These are phyloP conservation scores for Drosophila percnosoma DNA, from an alignment of 2,888 invertebrate species.

Conservation along the genomic window DNA sequence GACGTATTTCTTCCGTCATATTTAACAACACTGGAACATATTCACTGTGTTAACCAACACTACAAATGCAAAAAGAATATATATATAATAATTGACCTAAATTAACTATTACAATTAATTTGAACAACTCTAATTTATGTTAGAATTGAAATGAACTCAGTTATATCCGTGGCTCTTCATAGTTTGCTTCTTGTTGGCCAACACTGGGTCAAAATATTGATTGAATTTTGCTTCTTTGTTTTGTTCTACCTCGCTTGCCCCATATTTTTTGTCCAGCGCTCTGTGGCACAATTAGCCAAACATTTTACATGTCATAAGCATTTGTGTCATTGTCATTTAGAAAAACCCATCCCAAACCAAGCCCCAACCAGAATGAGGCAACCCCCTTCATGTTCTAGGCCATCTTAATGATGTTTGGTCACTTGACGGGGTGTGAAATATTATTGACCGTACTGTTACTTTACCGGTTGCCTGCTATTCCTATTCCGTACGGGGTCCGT, in stretches of 20 bases:
- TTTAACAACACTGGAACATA: neutral
- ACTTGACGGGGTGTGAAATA: constrained; percentile 54
- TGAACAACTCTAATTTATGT: neutral
- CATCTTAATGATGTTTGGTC: constrained; percentile 65
- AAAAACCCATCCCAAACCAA: constrained; percentile 5
- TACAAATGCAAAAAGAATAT: neutral
- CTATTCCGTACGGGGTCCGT: constrained; percentile 1
- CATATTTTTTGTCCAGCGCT: constrained; percentile 4
- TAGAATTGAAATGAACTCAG: constrained; percentile 5
- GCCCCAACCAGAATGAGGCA: constrained; percentile 2
- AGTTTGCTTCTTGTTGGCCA: constrained; percentile 8
- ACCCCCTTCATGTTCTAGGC: constrained; percentile 14
- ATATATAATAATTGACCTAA: neutral
- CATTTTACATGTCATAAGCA: constrained; percentile 65
- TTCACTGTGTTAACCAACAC: neutral
- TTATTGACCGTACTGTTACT: constrained; percentile 50
- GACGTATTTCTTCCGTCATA: neutral
- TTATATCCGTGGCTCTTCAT: neutral
- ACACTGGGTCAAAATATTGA: constrained; percentile 41
- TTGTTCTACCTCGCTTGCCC: neutral
- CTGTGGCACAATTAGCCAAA: constrained; percentile 63
- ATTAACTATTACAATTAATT: too few species aligned
- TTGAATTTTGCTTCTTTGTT: constrained; percentile 13
- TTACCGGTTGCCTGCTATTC: constrained; percentile 10
- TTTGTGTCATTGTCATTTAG: constrained; percentile 58